Percentiles rank a stretch among this genome's conserved stretches.
phyloP scores from a whole-genome alignment of 2,888 invertebrate genomes.

The Lithosia quadra region DNA sequence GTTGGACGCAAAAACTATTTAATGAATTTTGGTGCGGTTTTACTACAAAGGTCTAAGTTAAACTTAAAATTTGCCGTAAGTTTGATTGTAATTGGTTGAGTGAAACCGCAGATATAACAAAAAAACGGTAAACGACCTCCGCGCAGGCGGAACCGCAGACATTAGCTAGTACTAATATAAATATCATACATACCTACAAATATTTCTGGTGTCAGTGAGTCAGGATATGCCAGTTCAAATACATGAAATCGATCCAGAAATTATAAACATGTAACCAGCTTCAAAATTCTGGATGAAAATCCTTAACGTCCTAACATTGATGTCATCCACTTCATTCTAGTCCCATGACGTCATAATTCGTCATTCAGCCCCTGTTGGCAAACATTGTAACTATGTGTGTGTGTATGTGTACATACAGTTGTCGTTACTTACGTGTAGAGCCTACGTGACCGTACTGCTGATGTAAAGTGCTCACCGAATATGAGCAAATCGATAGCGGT shows the following conservation, averaged over 20 bases:
- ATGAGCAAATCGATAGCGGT: conserved; percentile 19
- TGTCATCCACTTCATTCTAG: not conserved
- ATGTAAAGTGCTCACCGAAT: conserved; percentile 8
- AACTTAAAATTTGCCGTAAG: no score
- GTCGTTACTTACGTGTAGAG: conserved; percentile 66
- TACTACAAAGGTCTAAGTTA: no score
- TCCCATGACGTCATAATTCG: conserved; percentile 18
- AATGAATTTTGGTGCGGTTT: no score
- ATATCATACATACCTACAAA: no score
- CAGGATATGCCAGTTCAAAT: not conserved
- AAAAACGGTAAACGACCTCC: no score
- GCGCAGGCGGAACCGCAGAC: no score
- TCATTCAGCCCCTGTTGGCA: conserved; percentile 42
- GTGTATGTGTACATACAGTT: conserved; percentile 52
- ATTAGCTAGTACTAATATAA: no score
- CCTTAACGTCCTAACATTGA: no score
- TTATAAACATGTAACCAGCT: not conserved
- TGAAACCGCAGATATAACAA: no score
- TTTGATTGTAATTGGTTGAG: no score
- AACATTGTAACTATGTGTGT: conserved; percentile 19
- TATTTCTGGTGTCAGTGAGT: no score
- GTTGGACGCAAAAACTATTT: no score
- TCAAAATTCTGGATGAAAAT: not conserved
- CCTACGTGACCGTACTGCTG: conserved; percentile 63
- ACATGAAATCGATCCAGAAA: not conserved